Evolutionary conservation across 64 coral and sea anemone genomes (phyloP), one percentile per base, ranked within the genome.

Genomic region (Cladopsammia gracilis): DNA sequence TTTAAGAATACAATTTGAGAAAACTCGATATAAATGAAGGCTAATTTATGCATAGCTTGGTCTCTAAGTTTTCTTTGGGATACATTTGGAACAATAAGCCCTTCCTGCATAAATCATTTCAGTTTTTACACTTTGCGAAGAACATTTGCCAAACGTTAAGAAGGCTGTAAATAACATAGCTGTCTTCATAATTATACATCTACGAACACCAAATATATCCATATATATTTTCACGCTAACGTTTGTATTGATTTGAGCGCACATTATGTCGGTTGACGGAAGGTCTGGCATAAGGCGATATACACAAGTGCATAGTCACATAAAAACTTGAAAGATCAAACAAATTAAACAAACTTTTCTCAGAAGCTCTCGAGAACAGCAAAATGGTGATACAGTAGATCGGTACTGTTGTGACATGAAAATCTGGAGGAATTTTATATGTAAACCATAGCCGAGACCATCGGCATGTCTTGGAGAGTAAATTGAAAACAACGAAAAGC

Each of bases 31-130:
- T 7, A 15, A 84, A 51, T 20, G 20, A 66, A 49, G 19, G 11
- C 46, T 84, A 84, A 84, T 84, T 64, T 84, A 84, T 84, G 80
- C 80, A 84, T 84, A 84, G 62, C 80, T 48, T 43, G 47, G 42
- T 84, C 80, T 84, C 80, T 68, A 84, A 84, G 80, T 68, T n/a
- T 50, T 50, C 46, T 84, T 67, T 51, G 60, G 20, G 22, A 51
- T 84, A 11, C 62, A 22, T 18, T 84, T 67, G 18, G 80, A 84
- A 67, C 80, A 84, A 66, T 84, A 26, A 34, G 7, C 58, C 24
- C 18, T 24, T 18, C 67, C 3, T 48, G 26, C 3, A 49, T 66
- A 16, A 43, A 13, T n/a, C 5, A 51, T 42, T 46, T 44, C 5
- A 71, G 22, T 10, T 77, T 19, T 77, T 48, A 10, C 10, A 15